Base-by-base conservation (phyloP, 2,797 vertebrate genomes). In the Spea hammondii region DNA sequence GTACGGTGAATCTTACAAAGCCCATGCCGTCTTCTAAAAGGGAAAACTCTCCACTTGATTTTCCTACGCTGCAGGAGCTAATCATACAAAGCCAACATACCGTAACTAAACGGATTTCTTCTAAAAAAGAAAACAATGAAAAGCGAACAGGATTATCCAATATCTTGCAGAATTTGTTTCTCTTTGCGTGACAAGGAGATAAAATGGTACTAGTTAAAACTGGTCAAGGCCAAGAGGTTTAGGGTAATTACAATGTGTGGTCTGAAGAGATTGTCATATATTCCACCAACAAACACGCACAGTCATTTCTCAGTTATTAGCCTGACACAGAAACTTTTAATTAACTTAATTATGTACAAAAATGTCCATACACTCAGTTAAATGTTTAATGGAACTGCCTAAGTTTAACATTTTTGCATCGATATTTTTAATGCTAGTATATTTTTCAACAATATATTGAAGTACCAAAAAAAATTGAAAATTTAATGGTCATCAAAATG, bases 81-180 rank as follows among this genome's bases (percentile, higher is more conserved):
- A 90, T 89, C 89, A 90, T 88, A 90, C 89, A 88, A 90, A 90
- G 84, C 88, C 88, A 88, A 85, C 89, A 89, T 89, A 88, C 89
- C 89, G 90, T 86, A 89, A 88, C 88, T 90, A 89, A 90, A 89
- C 85, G 86, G 89, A 90, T 89, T 90, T 86, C 71, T 74, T 86
- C 86, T 86, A 85, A 86, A 90, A 90, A 90, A 89, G 88, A 88
- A 90, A 90, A 90, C 88, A 90, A 90, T 86, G 86, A 89, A 89
- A 90, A 89, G 85, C 83, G 86, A 89, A 89, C 89, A 89, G 88
- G 88, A 86, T 90, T 89, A 90, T 89, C 89, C 86, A 84, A 83
- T 85, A 85, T 85, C 86, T 85, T 85, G 83, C 83, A 86, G 84
- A 85, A 87, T 88, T 88, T 86, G 85, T 85, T 83, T 86, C 86